phyloP scores from a whole-genome alignment of 2,797 vertebrate genomes.

The Loris lydekkerianus region DNA sequence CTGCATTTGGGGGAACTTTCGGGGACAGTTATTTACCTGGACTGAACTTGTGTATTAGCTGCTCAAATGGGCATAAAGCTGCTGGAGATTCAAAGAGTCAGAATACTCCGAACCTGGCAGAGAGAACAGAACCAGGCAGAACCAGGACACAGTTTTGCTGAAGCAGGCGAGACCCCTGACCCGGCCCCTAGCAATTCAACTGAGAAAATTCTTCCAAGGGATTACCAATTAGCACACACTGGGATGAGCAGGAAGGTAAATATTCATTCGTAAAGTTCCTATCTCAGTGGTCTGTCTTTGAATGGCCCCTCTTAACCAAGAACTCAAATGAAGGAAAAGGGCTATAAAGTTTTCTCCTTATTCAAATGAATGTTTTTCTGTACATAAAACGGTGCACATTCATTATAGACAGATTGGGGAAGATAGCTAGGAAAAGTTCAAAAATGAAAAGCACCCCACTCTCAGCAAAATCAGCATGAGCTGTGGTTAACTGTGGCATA shows the following conservation, averaged over 20 bases:
- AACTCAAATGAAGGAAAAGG: neutral
- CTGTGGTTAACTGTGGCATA: neutral
- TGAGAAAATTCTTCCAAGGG: constrained; percentile 21
- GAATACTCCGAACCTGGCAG: neutral
- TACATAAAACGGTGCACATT: neutral
- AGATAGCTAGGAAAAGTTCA: neutral
- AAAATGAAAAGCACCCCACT: neutral
- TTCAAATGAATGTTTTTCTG: neutral
- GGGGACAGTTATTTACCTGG: neutral
- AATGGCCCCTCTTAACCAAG: constrained; percentile 13
- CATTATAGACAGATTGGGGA: neutral
- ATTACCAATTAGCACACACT: neutral
- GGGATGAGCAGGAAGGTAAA: neutral
- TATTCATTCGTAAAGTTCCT: constrained; percentile 32
- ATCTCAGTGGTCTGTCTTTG: constrained; percentile 15
- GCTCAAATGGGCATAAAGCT: neutral
- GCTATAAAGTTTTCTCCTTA: neutral
- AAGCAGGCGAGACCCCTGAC: neutral
- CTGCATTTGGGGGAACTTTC: neutral
- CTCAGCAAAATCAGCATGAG: neutral
- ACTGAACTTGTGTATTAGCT: neutral
- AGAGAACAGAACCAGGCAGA: neutral
- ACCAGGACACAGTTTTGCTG: neutral
- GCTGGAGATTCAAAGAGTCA: neutral
- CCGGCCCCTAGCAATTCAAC: neutral